Evolutionary conservation across 1,140 invertebrate species (phyloP), one percentile per base, ranked within the genome.

Genomic region (Panonychus citri): DNA sequence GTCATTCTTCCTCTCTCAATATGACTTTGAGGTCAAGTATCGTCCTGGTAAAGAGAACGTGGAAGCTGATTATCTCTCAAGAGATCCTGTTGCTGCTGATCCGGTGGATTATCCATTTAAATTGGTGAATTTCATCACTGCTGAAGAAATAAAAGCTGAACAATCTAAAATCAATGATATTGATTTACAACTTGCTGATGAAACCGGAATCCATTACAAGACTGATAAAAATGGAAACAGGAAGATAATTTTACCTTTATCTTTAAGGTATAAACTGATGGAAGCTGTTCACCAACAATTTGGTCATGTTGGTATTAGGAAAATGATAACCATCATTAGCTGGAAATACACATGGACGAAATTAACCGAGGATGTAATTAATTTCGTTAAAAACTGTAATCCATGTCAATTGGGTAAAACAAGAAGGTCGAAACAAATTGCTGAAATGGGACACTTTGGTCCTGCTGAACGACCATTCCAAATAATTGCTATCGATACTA

Each of bases 401-500:
- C 46, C 28, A 1, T 58, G 57, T 30, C 17, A 39, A 24, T 1
- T n/a, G 21, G 42, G 15, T 8, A 58, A 58, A 46, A 39, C 19
- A 12, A 12, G 42, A 19, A 56, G 19, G 3, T 15, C 12, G 30
- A 42, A 49, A 48, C 4, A 24, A 21, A 46, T 21, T 17, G 25
- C 8, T 4, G 12, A 34, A 34, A 3, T 58, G n/a, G 12, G n/a
- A 8, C 4, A 17, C 1, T 19, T 58, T 7, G 55, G 54, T 3
- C 57, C 57, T 13, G 37, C 28, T 12, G 26, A 34, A 17, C 5
- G 26, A 21, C 57, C 57, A 17, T 58, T 58, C 28, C 8, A 57
- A 26, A 57, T 57, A 1, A 46, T 58, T 17, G 25, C 53, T 37
- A 54, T 58, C n/a, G 57, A 58, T 39, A 58, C 57, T 26, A 55